phyloP scores from a whole-genome alignment of 2,797 vertebrate species.

The Pseudochirops cupreus region DNA sequence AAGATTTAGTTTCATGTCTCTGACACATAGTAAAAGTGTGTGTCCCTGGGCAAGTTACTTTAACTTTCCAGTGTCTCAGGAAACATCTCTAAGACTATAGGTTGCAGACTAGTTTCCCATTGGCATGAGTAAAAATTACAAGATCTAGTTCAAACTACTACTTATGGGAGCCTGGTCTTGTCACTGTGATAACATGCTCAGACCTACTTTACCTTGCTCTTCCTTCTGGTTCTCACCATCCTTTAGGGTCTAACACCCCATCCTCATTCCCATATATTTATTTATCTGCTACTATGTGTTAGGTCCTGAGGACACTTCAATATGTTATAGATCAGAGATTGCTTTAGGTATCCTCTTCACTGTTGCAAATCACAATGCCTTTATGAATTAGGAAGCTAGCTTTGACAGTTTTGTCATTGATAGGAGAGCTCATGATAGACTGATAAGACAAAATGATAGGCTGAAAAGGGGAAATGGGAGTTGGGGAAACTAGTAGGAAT shows the following conservation, averaged over 20 bases:
- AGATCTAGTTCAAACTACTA: not conserved
- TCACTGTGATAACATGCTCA: not conserved
- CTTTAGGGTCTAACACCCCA: not conserved
- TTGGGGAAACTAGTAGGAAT: not conserved
- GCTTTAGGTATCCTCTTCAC: not conserved
- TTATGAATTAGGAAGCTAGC: not conserved
- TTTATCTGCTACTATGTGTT: not conserved
- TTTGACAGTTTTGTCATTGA: not conserved
- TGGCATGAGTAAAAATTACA: not conserved
- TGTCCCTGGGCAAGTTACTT: not conserved
- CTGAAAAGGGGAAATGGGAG: not conserved
- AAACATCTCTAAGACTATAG: not conserved
- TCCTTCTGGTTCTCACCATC: not conserved
- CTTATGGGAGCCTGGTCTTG: not conserved
- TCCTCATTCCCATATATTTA: not conserved
- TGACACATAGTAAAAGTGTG: not conserved
- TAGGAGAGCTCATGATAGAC: not conserved
- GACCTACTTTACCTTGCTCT: not conserved
- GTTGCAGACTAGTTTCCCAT: not conserved
- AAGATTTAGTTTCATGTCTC: not conserved
- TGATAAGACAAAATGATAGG: not conserved
- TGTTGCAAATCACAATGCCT: not conserved
- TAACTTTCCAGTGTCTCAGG: not conserved
- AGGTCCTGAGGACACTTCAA: not conserved
- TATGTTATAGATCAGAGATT: not conserved